These are phyloP conservation scores for Drosophila anceps DNA, from an alignment of 2,888 invertebrate genomes.

Conservation along the genomic window DNA sequence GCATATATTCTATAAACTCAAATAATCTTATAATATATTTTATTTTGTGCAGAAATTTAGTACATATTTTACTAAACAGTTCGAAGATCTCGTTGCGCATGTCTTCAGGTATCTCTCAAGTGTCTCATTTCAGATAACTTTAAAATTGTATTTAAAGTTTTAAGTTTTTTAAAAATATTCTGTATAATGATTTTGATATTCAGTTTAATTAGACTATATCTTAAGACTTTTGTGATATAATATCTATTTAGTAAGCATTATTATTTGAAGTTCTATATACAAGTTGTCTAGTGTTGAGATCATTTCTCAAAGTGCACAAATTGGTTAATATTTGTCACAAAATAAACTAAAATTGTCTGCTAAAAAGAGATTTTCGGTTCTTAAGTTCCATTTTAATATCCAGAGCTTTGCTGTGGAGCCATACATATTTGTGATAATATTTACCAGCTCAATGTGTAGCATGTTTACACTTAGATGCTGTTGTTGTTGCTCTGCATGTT, in stretches of 20 bases:
- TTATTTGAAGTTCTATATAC: neutral
- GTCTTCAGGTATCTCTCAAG: too few relatives aligned
- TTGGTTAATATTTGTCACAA: neutral
- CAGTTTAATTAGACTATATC: neutral
- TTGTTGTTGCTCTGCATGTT: slow-evolving; percentile 24
- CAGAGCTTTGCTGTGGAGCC: slow-evolving; percentile 6
- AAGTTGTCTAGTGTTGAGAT: neutral
- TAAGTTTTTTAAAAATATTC: too few relatives aligned
- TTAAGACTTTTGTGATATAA: neutral
- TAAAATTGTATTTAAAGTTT: too few relatives aligned
- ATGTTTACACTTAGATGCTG: slow-evolving; percentile 54
- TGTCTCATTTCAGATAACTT: too few relatives aligned
- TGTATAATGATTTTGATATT: too few relatives aligned
- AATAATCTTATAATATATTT: too few relatives aligned
- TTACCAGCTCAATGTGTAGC: slow-evolving; percentile 54
- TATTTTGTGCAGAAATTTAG: too few relatives aligned
- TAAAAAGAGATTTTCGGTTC: slow-evolving; percentile 4
- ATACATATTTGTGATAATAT: slow-evolving; percentile 23
- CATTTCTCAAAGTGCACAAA: neutral
- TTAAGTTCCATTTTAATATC: slow-evolving; percentile 4
- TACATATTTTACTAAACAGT: too few relatives aligned
- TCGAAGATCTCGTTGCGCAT: too few relatives aligned
- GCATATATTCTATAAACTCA: too few relatives aligned
- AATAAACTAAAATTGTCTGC: slow-evolving; percentile 3
- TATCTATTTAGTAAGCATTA: too few relatives aligned